Evolutionary conservation across 2,113 vertebrate species (phyloP), one percentile per base, ranked within the genome.

Genomic region (Epinephelus moara): DNA sequence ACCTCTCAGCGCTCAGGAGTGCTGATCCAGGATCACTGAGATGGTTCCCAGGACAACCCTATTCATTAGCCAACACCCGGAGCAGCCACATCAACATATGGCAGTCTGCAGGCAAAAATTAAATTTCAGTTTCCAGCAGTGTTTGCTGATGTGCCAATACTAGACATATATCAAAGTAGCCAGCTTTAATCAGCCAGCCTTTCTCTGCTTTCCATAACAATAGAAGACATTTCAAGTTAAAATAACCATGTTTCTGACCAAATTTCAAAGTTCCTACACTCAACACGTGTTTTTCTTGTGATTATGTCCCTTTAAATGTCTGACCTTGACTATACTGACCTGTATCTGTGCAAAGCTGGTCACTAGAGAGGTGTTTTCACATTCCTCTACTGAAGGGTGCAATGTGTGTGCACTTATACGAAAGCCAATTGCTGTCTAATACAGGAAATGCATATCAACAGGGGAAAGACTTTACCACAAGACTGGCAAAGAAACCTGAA

Each of bases 11-110:
- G 49, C 61, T 78, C 47, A 33, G 3, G 10, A 80, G 52, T 60
- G 63, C 70, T 85, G 67, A 89, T 86, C 75, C 74, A 37, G 74
- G 74, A 90, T 91, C 84, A 83, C 53, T 3, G 56, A 81, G 82
- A 76, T 78, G 64, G 76, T 78, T 89, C 75, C 62, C 83, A 30
- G 52, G 81, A 82, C 82, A 86, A 50, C 84, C 63, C 55, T 60
- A 11, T 81, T 88, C 72, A 85, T 89, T 87, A 84, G 56, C 73
- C 60, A 73, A 72, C 61, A 87, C 21, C 25, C 25, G 0, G 42
- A 86, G 70, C 77, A 19, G 85, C 80, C 17, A 30, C 49, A 3
- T 25, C 67, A 82, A 57, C 89, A 84, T 81, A 71, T 69, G 82
- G 70, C 49, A 33, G 60, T 71, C 52, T 64, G 49, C 52, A 25